These are phyloP conservation scores for Harlomillsia oculata DNA, from an alignment of 1,140 invertebrate genomes.

Conservation along the genomic window DNA sequence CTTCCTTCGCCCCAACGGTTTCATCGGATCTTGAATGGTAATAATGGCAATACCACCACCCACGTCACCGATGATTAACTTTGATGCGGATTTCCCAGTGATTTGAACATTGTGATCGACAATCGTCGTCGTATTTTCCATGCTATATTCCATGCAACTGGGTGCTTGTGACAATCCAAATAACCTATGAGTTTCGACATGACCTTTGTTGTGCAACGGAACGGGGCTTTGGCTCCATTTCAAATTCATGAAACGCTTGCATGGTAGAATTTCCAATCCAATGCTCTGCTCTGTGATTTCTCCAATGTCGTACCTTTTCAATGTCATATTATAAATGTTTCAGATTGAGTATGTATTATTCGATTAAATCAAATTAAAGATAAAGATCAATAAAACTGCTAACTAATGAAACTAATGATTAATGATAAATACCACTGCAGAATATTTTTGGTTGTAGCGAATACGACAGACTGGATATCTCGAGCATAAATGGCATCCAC, in stretches of 20 bases:
- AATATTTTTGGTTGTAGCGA: constrained; percentile 27
- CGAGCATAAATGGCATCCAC: constrained; percentile 28
- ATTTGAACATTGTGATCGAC: constrained; percentile 7
- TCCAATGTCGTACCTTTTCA: constrained; percentile 30
- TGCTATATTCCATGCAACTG: constrained; percentile 21
- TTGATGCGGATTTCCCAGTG: not conserved
- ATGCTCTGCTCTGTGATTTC: constrained; percentile 26
- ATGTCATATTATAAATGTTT: not conserved
- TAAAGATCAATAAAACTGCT: not conserved
- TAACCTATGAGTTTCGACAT: constrained; percentile 29
- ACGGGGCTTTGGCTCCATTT: constrained; percentile 7
- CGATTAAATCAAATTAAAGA: not conserved
- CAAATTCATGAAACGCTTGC: constrained; percentile 15
- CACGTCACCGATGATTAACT: constrained; percentile 23
- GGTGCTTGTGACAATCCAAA: constrained; percentile 22
- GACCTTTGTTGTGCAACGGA: constrained; percentile 22
- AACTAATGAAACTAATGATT: not conserved
- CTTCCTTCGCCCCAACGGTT: constrained; percentile 20
- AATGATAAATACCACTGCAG: constrained; percentile 18
- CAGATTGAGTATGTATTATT: not conserved
- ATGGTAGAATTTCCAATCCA: constrained; percentile 29
- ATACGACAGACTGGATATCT: constrained; percentile 21
- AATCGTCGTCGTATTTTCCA: not conserved
- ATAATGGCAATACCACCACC: constrained; percentile 29
- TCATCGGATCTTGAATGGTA: constrained; percentile 12